These are phyloP conservation scores for Chrosomus eos DNA, from an alignment of 2,797 vertebrate genomes.

Conservation along the genomic window DNA sequence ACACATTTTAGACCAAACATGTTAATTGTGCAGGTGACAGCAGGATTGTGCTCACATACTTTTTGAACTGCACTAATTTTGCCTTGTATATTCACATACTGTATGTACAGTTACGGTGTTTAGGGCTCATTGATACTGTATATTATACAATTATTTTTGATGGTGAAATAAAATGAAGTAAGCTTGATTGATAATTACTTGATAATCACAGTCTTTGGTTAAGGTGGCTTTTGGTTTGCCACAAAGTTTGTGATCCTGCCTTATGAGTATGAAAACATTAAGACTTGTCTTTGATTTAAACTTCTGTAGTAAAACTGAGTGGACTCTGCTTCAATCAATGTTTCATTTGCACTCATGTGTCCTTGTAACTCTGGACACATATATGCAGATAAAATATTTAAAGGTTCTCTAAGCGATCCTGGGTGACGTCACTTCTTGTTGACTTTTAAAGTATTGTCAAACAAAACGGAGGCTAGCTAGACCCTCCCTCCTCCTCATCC, in stretches of 20 bases:
- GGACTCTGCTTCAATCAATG: neutral
- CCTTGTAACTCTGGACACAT: neutral
- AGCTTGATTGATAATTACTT: neutral
- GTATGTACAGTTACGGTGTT: neutral
- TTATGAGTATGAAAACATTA: neutral
- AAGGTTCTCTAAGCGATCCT: no score
- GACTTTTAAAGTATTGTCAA: no score
- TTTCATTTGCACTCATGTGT: neutral
- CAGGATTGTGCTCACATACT: neutral
- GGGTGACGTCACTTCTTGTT: no score
- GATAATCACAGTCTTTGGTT: neutral
- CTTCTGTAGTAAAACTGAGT: neutral
- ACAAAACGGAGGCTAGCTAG: no score
- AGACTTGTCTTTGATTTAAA: neutral
- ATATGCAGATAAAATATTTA: neutral
- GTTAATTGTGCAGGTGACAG: conserved; percentile 27
- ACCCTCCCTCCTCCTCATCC: no score
- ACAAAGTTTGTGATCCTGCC: neutral
- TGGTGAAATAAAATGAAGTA: neutral
- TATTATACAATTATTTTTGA: neutral
- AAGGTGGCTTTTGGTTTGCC: neutral
- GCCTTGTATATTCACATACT: neutral
- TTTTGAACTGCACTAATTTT: neutral
- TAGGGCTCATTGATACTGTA: neutral
- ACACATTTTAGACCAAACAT: conserved; percentile 22